Conservation (phyloP, 2,888 invertebrate genomes). For the Dryobotodes eremita region DNA sequence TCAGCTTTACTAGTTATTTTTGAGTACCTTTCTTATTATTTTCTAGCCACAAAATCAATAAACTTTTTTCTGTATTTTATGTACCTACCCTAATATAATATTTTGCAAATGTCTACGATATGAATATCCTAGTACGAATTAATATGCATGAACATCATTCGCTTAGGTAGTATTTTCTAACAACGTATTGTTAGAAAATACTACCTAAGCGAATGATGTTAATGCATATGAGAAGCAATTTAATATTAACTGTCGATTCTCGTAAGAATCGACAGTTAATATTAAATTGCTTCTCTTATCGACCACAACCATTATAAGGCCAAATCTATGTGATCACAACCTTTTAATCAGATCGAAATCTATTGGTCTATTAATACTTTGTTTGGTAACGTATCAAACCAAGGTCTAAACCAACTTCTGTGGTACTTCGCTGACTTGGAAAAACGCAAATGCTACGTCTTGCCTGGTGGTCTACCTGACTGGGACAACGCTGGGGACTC, state of each 20-base stretch:
- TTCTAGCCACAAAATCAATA: no score
- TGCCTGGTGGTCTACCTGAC: conserved; percentile 93
- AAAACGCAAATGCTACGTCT: conserved; percentile 94
- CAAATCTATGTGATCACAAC: not conserved
- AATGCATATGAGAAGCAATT: no score
- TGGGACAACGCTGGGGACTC: conserved; percentile 94
- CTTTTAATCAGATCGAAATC: no score
- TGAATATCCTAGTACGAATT: not conserved
- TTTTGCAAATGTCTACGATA: not conserved
- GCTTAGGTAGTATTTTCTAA: not conserved
- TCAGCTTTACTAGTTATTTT: not conserved
- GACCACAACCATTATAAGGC: no score
- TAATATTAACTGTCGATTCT: no score
- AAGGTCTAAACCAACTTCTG: conserved; percentile 96
- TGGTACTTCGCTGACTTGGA: conserved; percentile 98
- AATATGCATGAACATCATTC: not conserved
- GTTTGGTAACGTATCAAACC: not conserved
- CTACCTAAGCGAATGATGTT: no score
- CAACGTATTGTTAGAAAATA: no score
- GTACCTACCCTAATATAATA: not conserved
- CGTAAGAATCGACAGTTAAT: not conserved
- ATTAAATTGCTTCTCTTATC: not conserved
- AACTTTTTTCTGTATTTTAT: not conserved
- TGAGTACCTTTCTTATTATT: not conserved
- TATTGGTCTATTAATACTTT: not conserved